These are phyloP conservation scores for Crypturellus undulatus DNA, from an alignment of 2,113 vertebrate species.

Conservation along the genomic window DNA sequence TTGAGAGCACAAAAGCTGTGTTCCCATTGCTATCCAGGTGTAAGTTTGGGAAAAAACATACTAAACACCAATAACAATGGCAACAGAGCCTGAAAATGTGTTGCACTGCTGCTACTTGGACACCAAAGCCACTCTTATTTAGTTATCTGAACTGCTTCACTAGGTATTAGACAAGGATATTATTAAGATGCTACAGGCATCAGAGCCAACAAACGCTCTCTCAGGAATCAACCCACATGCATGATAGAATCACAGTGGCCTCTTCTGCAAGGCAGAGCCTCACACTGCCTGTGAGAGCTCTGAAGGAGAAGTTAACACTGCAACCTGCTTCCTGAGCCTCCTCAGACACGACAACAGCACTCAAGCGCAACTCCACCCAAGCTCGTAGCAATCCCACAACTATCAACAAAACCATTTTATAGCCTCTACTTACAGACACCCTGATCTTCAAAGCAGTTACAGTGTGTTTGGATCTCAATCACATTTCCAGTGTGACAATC, in stretches of 20 bases:
- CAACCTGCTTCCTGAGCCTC: neutral
- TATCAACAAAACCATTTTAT: neutral
- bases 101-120: neutral
- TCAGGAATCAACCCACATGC: neutral
- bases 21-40: neutral
- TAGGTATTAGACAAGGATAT: neutral
- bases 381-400: neutral
- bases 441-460: neutral
- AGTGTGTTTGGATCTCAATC: neutral
- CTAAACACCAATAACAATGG: neutral
- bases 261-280: neutral
- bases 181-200: neutral
- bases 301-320: neutral
- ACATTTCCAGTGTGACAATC: neutral
- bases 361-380: neutral
- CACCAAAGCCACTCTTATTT: neutral
- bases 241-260: neutral
- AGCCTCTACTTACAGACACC: neutral
- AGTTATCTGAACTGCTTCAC: neutral
- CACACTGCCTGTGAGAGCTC: neutral
- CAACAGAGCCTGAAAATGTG: neutral
- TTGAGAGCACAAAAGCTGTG: fast-evolving
- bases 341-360: neutral
- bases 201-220: neutral
- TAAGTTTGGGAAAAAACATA: neutral